These are phyloP conservation scores for Cryptops parisi DNA, from an alignment of 2,888 invertebrate species.

Conservation along the genomic window DNA sequence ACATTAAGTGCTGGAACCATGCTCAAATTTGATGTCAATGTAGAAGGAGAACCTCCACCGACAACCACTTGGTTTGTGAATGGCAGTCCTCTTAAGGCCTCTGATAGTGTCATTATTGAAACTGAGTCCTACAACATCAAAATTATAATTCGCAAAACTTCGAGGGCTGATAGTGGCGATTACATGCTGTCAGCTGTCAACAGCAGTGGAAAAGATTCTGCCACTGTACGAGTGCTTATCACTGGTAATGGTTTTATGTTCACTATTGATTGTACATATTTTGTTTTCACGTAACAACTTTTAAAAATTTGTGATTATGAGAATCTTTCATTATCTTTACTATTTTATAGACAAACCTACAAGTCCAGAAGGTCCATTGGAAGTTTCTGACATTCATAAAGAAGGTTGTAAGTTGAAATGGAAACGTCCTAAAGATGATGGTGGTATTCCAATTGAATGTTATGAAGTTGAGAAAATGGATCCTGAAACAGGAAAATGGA, in stretches of 20 bases:
- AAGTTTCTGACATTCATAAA: slow-evolving; percentile 77
- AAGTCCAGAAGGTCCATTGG: slow-evolving; percentile 76
- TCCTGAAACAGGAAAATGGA: slow-evolving; percentile 74
- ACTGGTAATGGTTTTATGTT: slow-evolving; percentile 26
- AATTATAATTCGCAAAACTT: slow-evolving; percentile 62
- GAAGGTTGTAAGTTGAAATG: slow-evolving; percentile 89
- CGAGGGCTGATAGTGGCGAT: slow-evolving; percentile 69
- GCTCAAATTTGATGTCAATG: slow-evolving; percentile 81
- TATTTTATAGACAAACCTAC: slow-evolving; percentile 61
- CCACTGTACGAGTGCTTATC: slow-evolving; percentile 62
- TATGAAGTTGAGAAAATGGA: slow-evolving; percentile 94
- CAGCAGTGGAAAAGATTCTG: slow-evolving; percentile 71
- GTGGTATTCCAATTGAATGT: slow-evolving; percentile 85
- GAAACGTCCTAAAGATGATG: slow-evolving; percentile 91
- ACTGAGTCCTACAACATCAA: slow-evolving; percentile 78
- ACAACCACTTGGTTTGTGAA: slow-evolving; percentile 83
- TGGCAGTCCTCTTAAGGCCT: slow-evolving; percentile 52
- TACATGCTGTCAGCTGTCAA: slow-evolving; percentile 75
- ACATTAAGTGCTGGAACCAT: slow-evolving; percentile 83
- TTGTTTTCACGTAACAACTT: slow-evolving; percentile 20
- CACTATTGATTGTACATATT: neutral
- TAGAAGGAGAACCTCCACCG: slow-evolving; percentile 91
- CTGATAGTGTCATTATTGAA: slow-evolving; percentile 62
- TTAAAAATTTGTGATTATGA: neutral
- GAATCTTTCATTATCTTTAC: no score